Conservation (phyloP, 2,888 invertebrate species). For the Magallana nippona region DNA sequence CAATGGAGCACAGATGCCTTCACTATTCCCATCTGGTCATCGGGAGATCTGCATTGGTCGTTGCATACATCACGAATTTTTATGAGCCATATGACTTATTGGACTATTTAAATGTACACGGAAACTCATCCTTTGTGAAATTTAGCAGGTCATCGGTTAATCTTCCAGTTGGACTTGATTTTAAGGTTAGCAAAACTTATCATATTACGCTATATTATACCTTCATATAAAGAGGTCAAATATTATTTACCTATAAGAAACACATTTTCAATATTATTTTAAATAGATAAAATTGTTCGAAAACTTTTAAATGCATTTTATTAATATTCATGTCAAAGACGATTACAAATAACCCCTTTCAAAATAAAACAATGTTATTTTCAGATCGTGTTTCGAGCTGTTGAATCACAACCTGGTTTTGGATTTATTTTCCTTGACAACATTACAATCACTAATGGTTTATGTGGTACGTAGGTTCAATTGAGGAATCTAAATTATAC, state of each 20-base stretch:
- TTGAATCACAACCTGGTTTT: background rate
- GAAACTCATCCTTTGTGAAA: background rate
- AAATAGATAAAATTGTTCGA: too few species aligned
- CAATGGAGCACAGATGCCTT: constrained; percentile 2
- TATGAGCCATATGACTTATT: background rate
- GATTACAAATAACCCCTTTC: too few species aligned
- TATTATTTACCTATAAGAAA: too few species aligned
- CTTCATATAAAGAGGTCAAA: too few species aligned
- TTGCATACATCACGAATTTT: background rate
- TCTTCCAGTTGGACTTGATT: background rate
- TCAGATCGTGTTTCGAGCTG: background rate
- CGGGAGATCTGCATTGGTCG: background rate
- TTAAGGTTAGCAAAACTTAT: background rate
- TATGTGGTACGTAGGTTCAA: background rate
- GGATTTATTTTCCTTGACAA: background rate
- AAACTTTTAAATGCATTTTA: too few species aligned
- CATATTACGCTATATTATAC: too few species aligned
- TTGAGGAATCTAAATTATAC: too few species aligned
- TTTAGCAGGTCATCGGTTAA: background rate
- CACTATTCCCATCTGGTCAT: background rate
- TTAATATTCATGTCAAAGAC: too few species aligned
- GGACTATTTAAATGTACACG: background rate
- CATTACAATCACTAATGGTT: background rate
- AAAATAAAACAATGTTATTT: too few species aligned
- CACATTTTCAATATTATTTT: too few species aligned